Percentiles rank a stretch among this genome's conserved stretches.
Evolutionary conservation across 1,140 invertebrate species (phyloP).

Genomic region (Zaprionus vittiger): DNA sequence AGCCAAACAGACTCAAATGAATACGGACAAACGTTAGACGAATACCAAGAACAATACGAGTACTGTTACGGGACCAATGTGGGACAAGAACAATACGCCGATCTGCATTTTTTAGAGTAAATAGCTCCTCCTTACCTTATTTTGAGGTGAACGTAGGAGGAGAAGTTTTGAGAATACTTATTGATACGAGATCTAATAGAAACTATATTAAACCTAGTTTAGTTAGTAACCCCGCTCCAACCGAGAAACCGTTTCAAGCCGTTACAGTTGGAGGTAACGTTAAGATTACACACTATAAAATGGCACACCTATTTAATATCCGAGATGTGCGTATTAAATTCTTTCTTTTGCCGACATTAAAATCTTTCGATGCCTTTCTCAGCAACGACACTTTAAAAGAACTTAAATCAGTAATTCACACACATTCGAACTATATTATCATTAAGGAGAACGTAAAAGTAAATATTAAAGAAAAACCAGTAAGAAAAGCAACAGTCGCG

Average conservation of each 20-base stretch:
- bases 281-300: slow-evolving; percentile 25
- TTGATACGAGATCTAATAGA: slow-evolving; percentile 30
- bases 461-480: slow-evolving; percentile 14
- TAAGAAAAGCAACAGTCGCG: too few relatives aligned
- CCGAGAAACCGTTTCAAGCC: not conserved
- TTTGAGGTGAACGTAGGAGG: slow-evolving; percentile 14
- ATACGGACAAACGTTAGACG: slow-evolving; percentile 15
- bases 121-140: slow-evolving; percentile 23
- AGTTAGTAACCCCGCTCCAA: not conserved
- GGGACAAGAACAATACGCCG: not conserved
- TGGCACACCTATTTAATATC: slow-evolving; percentile 23
- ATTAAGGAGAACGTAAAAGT: slow-evolving; percentile 1
- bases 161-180: slow-evolving; percentile 30
- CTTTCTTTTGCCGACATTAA: slow-evolving; percentile 16
- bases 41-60: slow-evolving; percentile 17
- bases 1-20: slow-evolving; percentile 9
- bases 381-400: too few relatives aligned
- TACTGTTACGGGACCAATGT: not conserved
- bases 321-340: slow-evolving; percentile 22
- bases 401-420: not conserved
- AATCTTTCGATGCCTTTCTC: too few relatives aligned
- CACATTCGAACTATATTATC: not conserved
- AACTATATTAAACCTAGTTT: slow-evolving; percentile 7
- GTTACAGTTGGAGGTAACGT: slow-evolving; percentile 2
- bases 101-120: slow-evolving; percentile 13